These are phyloP conservation scores for Rhinichthys osculus DNA, from an alignment of 2,797 vertebrate species.

Conservation along the genomic window DNA sequence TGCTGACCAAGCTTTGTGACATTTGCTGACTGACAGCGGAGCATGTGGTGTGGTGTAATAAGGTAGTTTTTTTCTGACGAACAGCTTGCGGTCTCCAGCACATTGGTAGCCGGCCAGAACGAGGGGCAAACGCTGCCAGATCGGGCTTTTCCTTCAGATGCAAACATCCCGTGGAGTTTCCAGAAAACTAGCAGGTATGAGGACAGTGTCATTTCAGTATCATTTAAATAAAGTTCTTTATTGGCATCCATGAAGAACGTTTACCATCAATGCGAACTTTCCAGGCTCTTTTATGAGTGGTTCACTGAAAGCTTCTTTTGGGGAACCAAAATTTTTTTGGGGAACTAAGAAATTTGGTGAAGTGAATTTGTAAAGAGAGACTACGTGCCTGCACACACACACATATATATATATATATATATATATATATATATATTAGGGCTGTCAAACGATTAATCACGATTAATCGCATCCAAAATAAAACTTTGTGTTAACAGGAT, in stretches of 20 bases:
- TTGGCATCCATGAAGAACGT: background rate
- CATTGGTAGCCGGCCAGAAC: constrained; percentile 18
- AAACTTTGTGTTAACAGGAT: too few relatives aligned
- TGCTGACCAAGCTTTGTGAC: constrained; percentile 31
- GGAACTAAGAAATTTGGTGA: too few relatives aligned
- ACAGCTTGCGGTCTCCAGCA: constrained; percentile 38
- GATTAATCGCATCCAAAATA: too few relatives aligned
- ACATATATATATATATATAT: too few relatives aligned
- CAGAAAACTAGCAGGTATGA: background rate
- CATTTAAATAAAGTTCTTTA: background rate
- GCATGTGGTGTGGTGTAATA: constrained; percentile 35
- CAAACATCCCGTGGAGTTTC: constrained; percentile 5
- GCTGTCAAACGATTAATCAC: too few relatives aligned
- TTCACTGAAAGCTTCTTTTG: background rate
- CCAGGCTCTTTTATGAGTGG: too few relatives aligned
- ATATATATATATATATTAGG: too few relatives aligned
- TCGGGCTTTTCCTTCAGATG: background rate
- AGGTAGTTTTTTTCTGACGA: constrained; percentile 21
- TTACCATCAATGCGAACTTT: background rate
- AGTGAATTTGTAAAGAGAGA: too few relatives aligned
- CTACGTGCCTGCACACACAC: too few relatives aligned
- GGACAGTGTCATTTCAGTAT: background rate
- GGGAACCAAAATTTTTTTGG: background rate
- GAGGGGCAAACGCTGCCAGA: constrained; percentile 2
- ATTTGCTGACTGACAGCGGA: constrained; percentile 25